Conservation (phyloP, 2,888 invertebrate species). For the Nymphalis urticae region DNA sequence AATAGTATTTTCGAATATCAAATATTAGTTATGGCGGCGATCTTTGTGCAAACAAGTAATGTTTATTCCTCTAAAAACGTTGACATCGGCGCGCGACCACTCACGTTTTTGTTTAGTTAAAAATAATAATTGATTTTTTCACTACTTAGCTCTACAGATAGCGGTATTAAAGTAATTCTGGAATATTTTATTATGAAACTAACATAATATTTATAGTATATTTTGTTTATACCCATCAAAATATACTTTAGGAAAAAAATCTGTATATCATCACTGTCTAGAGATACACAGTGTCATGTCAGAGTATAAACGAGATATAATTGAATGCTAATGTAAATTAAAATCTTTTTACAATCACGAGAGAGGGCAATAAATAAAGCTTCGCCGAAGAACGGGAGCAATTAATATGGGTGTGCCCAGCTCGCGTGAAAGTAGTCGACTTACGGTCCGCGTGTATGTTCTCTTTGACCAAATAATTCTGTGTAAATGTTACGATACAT, state of each 20-base stretch:
- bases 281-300: conserved; percentile 59
- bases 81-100: conserved; percentile 71
- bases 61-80: conserved; percentile 80
- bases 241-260: neutral
- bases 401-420: conserved; percentile 78
- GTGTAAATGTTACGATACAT: conserved; percentile 24
- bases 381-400: conserved; percentile 80
- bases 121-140: conserved; percentile 75
- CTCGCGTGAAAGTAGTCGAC: conserved; percentile 76
- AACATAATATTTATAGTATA: conserved; percentile 53
- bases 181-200: conserved; percentile 51
- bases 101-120: conserved; percentile 77
- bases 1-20: conserved; percentile 80
- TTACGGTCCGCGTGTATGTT: conserved; percentile 62
- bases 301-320: conserved; percentile 75
- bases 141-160: conserved; percentile 64
- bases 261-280: conserved; percentile 9
- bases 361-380: conserved; percentile 78
- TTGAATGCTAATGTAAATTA: conserved; percentile 76
- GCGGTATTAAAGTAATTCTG: conserved; percentile 55
- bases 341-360: conserved; percentile 78
- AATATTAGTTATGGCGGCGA: conserved; percentile 79
- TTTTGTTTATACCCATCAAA: neutral
- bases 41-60: conserved; percentile 76
- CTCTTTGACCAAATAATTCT: conserved; percentile 46